Evolutionary conservation across 2,888 invertebrate genomes (phyloP), one percentile per base, ranked within the genome.

Genomic region (Tenthredo amoena): DNA sequence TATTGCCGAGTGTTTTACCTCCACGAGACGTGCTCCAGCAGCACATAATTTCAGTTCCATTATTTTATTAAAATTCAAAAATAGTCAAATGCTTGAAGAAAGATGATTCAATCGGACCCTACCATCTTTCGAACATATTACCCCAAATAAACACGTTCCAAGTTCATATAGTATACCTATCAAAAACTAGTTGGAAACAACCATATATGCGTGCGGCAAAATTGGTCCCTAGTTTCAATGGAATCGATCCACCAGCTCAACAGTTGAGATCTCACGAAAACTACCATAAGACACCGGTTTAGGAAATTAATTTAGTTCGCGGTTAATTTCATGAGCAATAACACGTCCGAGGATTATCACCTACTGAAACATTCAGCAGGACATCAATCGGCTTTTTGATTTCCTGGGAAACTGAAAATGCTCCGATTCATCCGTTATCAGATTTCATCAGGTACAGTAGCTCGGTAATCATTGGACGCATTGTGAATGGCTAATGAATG

Each of bases 401-500:
- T 37, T 76, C 12, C 76, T 76, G 21, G 2, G 21, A 76, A 76
- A 26, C 26, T 40, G 5, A 26, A 47, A 47, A 40, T 26, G 47
- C 6, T 21, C 6, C 47, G 12, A 31, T 71, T 71, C n/a, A 71
- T 71, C 34, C 6, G 4, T 34, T 34, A 31, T 31, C 68, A 18
- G 68, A 68, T 18, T 31, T 15, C 21, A 34, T 34, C 31, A 68
- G 12, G 7, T 74, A 40, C 40, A 21, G 18, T 43, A 47, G 43
- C 71, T 71, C n/a, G 21, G 76, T 12, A 76, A 76, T 50, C 50
- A 76, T 37, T 50, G 2, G 12, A 31, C 9, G 47, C 1, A 4
- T 31, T 26, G 50, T 77, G 50, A 77, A 55, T 77, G 9, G 55
- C 34, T 77, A 55, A 55, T 55, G 77, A 77, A 5, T 7, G 34